Evolutionary conservation across 2,113 vertebrate genomes (phyloP).

Genomic region (Microcebus tavaratra): DNA sequence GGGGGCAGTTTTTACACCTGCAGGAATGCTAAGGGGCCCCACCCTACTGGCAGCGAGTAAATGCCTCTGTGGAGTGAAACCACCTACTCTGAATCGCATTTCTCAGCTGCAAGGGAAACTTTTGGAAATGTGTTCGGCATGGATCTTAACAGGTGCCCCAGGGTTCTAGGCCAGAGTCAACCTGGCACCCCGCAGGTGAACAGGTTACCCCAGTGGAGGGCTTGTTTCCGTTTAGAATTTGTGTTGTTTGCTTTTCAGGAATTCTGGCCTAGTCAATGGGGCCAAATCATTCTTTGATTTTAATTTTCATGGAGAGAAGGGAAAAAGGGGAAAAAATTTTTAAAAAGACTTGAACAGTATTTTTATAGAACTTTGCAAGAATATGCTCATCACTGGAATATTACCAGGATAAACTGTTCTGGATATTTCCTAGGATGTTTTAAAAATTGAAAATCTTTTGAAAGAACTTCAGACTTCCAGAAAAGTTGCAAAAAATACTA

Average conservation of each 20-base stretch:
- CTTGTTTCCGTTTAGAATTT: background rate
- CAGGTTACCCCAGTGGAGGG: background rate
- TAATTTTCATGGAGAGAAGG: background rate
- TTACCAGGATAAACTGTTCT: background rate
- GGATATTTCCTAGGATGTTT: background rate
- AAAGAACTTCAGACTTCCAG: background rate
- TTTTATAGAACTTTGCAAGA: background rate
- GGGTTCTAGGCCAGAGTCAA: background rate
- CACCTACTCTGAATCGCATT: accelerated
- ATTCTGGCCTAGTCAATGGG: background rate
- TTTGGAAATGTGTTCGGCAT: background rate
- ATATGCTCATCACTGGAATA: background rate
- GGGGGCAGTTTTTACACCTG: background rate
- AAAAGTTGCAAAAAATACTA: background rate
- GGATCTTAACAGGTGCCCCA: background rate
- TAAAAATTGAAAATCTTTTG: background rate
- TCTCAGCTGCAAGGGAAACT: background rate
- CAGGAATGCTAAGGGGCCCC: background rate
- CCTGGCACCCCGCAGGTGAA: background rate
- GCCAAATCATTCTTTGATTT: background rate
- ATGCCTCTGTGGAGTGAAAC: background rate
- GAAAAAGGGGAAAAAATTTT: background rate
- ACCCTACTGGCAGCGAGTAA: accelerated
- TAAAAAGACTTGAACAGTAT: background rate
- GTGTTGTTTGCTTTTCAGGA: background rate